Evolutionary conservation across 2,113 vertebrate genomes (phyloP), one percentile per base, ranked within the genome.

Genomic region (Nibea coibor): DNA sequence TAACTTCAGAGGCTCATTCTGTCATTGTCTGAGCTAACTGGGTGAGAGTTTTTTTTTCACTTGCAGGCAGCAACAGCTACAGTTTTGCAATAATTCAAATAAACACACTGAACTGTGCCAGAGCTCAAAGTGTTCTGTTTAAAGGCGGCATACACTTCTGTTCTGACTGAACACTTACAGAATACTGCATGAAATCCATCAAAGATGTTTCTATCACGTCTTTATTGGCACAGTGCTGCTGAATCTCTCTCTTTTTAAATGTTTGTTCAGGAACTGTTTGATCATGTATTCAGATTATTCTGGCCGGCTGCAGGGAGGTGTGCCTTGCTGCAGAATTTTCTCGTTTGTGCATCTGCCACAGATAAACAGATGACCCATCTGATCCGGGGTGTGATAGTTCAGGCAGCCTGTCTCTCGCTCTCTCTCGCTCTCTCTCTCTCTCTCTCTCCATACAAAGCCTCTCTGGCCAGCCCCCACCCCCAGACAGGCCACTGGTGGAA

Each of bases 401-500:
- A 86, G 73, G 48, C 80, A 10, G 81, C 67, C 70, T 68, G 72
- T 35, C 35, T 35, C 35, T 8, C 6, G 1, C 6, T 35, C 31
- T 7, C 31, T 4, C 31, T 35, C 5, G n/a, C 31, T 6, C 31
- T 35, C 35, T 35, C 35, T 1, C 35, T 8, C 35, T 35, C 35
- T 35, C 35, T 35, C 35, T 8, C 53, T 75, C 66, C 80, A 85
- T 48, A 93, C 92, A 91, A 90, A 92, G 88, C 80, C 64, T 67
- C 83, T 71, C 22, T 77, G 85, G 75, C 78, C 78, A 17, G 79
- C 78, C 85, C 85, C 87, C 86, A 75, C 90, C 80, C 84, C 71
- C 83, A 88, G 84, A 84, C 91, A 58, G 88, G 65, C 83, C 68
- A 81, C 87, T 5, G 68, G 89, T 88, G 92, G 92, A 91, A 93